Evolutionary conservation across 2,888 invertebrate genomes (phyloP).

Genomic region (Lasioglossum lativentre): DNA sequence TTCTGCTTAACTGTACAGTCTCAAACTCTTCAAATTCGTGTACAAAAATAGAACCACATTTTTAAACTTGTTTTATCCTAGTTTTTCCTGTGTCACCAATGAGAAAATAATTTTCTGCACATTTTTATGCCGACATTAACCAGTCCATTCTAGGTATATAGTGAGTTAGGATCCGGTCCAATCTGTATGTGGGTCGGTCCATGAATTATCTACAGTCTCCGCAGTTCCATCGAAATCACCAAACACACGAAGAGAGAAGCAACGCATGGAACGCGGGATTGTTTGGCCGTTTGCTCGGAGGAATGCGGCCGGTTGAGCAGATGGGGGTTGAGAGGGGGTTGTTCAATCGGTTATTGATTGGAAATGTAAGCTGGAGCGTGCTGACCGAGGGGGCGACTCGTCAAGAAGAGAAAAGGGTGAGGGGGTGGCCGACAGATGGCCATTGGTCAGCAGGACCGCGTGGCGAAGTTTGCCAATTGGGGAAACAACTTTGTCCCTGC

Average conservation of each 20-base stretch:
- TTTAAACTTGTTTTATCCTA: neutral
- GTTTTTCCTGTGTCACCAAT: neutral
- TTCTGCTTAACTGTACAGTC: too few relatives aligned
- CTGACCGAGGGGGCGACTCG: conserved; percentile 61
- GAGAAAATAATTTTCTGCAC: neutral
- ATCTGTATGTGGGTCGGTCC: neutral
- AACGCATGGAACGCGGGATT: conserved; percentile 67
- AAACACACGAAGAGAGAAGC: neutral
- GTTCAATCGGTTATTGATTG: conserved; percentile 84
- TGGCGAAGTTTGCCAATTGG: conserved; percentile 67
- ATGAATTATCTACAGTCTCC: neutral
- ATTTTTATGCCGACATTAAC: neutral
- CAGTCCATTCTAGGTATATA: neutral
- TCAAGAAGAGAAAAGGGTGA: conserved; percentile 45
- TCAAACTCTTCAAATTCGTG: too few relatives aligned
- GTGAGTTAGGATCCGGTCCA: neutral
- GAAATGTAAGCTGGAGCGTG: conserved; percentile 79
- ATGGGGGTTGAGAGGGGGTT: conserved; percentile 74
- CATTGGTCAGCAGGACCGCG: conserved; percentile 75
- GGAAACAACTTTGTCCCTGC: conserved; percentile 56
- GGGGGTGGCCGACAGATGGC: conserved; percentile 81
- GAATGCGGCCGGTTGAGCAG: conserved; percentile 73
- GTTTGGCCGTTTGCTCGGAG: conserved; percentile 75
- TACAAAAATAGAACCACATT: neutral
- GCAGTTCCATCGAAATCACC: neutral